These are phyloP conservation scores for Saccostrea echinata DNA, from an alignment of 1,140 invertebrate genomes.

Conservation along the genomic window DNA sequence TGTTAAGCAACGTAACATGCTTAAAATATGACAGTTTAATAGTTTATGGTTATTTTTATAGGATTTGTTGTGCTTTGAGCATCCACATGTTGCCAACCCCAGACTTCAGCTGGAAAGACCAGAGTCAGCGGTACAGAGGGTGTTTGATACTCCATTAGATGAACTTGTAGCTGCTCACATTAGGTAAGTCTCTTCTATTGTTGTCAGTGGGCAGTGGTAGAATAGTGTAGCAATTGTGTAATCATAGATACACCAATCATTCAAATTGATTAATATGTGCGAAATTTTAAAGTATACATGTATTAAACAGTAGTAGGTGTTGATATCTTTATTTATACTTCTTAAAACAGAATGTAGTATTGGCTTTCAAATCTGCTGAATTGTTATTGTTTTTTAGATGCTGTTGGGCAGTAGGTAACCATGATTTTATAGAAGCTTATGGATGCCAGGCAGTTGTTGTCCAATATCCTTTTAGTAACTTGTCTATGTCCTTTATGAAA, in stretches of 20 bases:
- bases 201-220: too few relatives aligned
- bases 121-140: conserved; percentile 85
- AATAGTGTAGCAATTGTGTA: background rate
- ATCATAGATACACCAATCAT: background rate
- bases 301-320: background rate
- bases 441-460: conserved; percentile 89
- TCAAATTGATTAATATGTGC: conserved; percentile 4
- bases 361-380: background rate
- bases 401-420: conserved; percentile 84
- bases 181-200: conserved; percentile 79
- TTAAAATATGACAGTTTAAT: too few relatives aligned
- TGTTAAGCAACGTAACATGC: too few relatives aligned
- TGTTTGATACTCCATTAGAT: conserved; percentile 87
- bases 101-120: conserved; percentile 86
- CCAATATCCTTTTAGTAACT: conserved; percentile 81
- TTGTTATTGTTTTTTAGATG: conserved; percentile 81
- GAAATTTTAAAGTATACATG: background rate
- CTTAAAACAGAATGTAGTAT: background rate
- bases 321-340: background rate
- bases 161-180: conserved; percentile 90
- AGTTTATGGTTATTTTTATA: conserved; percentile 64
- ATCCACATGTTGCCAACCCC: conserved; percentile 87
- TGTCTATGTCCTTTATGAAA: background rate
- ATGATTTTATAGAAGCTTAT: conserved; percentile 89
- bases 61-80: conserved; percentile 87